A percentile compares a stretch with the other conserved stretches of the same genome.
phyloP scores from a whole-genome alignment of 2,797 vertebrate species.

The Muraenolepis orangiensis region DNA sequence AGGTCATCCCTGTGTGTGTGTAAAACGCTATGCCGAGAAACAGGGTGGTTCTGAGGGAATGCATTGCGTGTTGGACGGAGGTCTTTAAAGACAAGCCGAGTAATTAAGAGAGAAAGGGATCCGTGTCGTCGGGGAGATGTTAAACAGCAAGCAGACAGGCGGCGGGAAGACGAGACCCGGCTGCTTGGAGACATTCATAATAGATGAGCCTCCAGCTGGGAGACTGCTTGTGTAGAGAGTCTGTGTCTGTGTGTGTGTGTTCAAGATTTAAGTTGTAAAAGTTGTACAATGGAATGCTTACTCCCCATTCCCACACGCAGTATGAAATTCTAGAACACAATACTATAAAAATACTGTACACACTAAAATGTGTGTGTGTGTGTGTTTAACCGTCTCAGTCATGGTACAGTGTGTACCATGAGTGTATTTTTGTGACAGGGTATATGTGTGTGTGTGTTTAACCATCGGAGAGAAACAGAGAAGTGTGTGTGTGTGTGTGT shows the following conservation, averaged over 20 bases:
- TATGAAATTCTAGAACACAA: too few relatives aligned
- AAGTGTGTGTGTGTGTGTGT: too few relatives aligned
- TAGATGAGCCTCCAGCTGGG: constrained; percentile 21
- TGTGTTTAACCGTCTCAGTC: too few relatives aligned
- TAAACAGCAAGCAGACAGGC: constrained; percentile 8
- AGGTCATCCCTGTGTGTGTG: too few relatives aligned
- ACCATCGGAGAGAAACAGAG: neutral
- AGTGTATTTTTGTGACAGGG: neutral
- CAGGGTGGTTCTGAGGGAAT: too few relatives aligned
- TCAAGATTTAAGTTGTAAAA: too few relatives aligned
- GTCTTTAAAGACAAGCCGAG: neutral
- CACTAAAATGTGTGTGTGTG: neutral
- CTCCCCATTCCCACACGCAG: too few relatives aligned
- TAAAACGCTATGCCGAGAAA: too few relatives aligned
- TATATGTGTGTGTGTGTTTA: neutral
- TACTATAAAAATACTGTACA: too few relatives aligned
- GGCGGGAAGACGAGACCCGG: neutral
- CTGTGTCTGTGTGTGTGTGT: neutral
- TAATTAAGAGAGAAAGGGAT: neutral
- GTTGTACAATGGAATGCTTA: too few relatives aligned
- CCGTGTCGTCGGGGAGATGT: neutral
- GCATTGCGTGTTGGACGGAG: neutral
- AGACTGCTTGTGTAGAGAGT: neutral
- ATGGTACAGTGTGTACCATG: too few relatives aligned
- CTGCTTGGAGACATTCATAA: constrained; percentile 6